These are phyloP conservation scores for Ypsolopha sequella DNA, from an alignment of 2,888 invertebrate genomes.

Conservation along the genomic window DNA sequence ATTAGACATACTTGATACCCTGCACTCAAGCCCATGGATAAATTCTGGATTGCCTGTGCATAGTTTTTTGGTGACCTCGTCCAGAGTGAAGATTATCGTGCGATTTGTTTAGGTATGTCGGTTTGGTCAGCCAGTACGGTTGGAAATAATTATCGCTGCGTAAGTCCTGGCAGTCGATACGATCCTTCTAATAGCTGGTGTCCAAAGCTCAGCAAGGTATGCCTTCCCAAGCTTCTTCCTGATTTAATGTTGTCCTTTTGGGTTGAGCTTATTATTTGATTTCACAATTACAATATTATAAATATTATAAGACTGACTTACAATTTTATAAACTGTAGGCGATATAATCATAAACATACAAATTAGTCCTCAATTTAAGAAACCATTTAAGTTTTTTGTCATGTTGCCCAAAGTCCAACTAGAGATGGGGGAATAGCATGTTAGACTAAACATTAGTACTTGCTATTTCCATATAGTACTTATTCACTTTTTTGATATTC, in stretches of 20 bases:
- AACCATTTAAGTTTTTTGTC: no score
- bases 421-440: no score
- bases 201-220: constrained; percentile 62
- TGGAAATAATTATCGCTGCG: constrained; percentile 63
- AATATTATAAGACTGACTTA: no score
- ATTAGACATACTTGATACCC: no score
- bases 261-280: neutral
- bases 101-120: constrained; percentile 73
- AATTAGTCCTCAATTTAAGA: no score
- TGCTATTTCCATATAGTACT: no score
- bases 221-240: constrained; percentile 8
- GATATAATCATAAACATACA: no score
- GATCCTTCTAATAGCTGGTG: constrained; percentile 58
- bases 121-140: constrained; percentile 79
- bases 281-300: no score
- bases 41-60: neutral
- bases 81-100: constrained; percentile 49
- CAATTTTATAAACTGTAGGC: no score
- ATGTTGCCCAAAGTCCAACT: no score
- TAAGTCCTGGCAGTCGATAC: constrained; percentile 52
- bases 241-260: neutral
- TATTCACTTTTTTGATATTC: no score
- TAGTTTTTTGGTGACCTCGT: constrained; percentile 38
- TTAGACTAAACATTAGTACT: no score
- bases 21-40: neutral